Conservation (phyloP, 1,140 invertebrate genomes). For the Rhizoglyphus robini region DNA sequence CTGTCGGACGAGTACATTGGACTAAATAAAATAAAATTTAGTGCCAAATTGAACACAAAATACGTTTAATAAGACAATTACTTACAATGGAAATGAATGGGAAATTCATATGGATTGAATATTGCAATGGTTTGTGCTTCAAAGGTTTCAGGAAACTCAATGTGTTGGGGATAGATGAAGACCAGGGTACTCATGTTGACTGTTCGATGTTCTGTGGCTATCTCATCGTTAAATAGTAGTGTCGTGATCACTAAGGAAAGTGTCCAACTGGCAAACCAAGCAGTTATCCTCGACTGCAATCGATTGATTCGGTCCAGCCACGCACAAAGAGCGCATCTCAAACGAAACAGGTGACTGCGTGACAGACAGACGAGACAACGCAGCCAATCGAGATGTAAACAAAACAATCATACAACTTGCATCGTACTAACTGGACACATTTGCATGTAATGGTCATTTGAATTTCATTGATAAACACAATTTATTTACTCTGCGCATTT, state of each 20-base stretch:
- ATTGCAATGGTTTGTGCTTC: background rate
- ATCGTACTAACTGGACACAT: background rate
- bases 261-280: too few relatives aligned
- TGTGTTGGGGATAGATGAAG: conserved; percentile 10
- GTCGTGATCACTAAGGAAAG: too few relatives aligned
- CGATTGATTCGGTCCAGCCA: background rate
- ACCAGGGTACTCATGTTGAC: background rate
- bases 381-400: background rate
- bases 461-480: too few relatives aligned
- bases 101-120: conserved; percentile 18
- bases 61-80: background rate
- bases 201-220: too few relatives aligned
- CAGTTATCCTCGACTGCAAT: too few relatives aligned
- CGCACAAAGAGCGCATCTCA: background rate
- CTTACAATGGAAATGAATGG: conserved; percentile 3
- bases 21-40: conserved; percentile 8
- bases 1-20: background rate
- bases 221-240: too few relatives aligned
- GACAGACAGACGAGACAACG: background rate
- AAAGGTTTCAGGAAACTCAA: background rate
- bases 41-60: background rate
- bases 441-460: background rate
- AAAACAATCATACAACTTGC: background rate
- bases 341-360: background rate
- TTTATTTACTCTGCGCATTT: too few relatives aligned